phyloP scores from a whole-genome alignment of 2,797 vertebrate genomes.

The Siniperca obscura region DNA sequence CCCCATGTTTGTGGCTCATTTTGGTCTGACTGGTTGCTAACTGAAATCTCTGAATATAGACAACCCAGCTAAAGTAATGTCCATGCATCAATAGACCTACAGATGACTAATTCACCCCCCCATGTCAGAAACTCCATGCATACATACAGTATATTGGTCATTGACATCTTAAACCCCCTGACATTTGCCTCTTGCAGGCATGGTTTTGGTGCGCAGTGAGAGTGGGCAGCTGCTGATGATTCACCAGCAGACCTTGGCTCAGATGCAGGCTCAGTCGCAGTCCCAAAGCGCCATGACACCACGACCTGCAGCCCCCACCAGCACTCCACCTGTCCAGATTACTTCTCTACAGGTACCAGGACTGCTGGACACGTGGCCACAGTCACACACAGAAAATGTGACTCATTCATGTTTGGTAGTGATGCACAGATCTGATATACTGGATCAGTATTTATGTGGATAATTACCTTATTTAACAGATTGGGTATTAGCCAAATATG shows the following conservation, averaged over 20 bases:
- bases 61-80: background rate
- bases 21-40: background rate
- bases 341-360: constrained; percentile 89
- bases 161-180: constrained; percentile 17
- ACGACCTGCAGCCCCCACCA: constrained; percentile 91
- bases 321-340: constrained; percentile 91
- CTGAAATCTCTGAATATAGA: constrained; percentile 4
- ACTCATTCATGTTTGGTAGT: constrained; percentile 10
- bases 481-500: background rate
- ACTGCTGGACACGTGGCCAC: background rate
- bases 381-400: constrained; percentile 2
- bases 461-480: background rate
- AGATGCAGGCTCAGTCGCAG: constrained; percentile 95
- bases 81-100: background rate
- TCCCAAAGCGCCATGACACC: constrained; percentile 92
- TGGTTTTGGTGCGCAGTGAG: constrained; percentile 96
- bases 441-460: background rate
- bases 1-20: constrained; percentile 13
- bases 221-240: constrained; percentile 96
- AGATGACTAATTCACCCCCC: background rate
- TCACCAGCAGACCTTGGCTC: constrained; percentile 95
- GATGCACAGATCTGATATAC: background rate
- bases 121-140: background rate
- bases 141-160: background rate
- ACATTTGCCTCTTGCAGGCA: constrained; percentile 83